These are phyloP conservation scores for Megalonaias nervosa DNA, from an alignment of 1,140 invertebrate species.

Conservation along the genomic window DNA sequence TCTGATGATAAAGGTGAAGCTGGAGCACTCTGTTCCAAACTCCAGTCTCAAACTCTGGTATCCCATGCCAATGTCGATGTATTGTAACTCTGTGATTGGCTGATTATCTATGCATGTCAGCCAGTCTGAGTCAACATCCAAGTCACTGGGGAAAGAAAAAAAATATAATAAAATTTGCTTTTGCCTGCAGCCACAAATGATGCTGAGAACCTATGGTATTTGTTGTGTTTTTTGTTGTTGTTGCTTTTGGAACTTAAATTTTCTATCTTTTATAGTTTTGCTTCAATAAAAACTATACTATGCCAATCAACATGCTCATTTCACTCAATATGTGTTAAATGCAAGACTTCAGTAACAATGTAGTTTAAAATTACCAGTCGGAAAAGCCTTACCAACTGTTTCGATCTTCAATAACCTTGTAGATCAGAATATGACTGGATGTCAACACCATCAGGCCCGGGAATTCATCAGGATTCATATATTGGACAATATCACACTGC, in stretches of 20 bases:
- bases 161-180: no score
- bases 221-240: no score
- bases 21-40: conserved; percentile 63
- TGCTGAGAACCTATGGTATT: no score
- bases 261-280: no score
- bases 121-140: conserved; percentile 36
- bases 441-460: conserved; percentile 53
- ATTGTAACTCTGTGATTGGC: conserved; percentile 61
- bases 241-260: no score
- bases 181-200: no score
- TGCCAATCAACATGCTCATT: no score
- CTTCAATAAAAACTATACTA: no score
- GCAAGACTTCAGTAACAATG: no score
- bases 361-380: no score
- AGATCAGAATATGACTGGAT: conserved; percentile 53
- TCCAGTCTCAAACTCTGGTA: conserved; percentile 64
- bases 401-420: conserved; percentile 43
- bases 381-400: background rate
- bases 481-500: conserved; percentile 58
- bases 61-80: conserved; percentile 61
- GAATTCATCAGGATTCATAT: conserved; percentile 51
- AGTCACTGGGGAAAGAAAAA: no score
- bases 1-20: conserved; percentile 59
- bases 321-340: no score
- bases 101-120: conserved; percentile 60